These are phyloP conservation scores for Bovichtus variegatus DNA, from an alignment of 2,797 vertebrate species.

Conservation along the genomic window DNA sequence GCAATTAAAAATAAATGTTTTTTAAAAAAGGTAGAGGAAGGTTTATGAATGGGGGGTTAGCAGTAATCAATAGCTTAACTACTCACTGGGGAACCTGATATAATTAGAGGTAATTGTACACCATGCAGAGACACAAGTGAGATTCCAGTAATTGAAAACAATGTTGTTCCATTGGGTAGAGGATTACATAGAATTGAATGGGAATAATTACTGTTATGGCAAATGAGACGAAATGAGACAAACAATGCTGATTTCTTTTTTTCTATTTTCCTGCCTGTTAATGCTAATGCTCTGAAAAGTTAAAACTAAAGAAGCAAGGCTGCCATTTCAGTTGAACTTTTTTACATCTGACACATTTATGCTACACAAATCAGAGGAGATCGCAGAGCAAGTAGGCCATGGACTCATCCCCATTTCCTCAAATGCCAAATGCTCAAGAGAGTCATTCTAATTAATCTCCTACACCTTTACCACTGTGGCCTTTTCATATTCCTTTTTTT, in stretches of 20 bases:
- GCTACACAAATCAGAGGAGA: constrained; percentile 33
- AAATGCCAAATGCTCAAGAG: constrained; percentile 62
- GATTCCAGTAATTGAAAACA: constrained; percentile 55
- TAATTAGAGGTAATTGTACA: constrained; percentile 52
- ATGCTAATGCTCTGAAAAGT: neutral
- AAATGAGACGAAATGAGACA: constrained; percentile 48
- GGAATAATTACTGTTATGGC: constrained; percentile 24
- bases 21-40: neutral
- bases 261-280: neutral
- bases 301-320: neutral
- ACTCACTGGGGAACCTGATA: constrained; percentile 31
- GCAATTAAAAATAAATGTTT: constrained; percentile 14
- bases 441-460: constrained; percentile 63
- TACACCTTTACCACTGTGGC: constrained; percentile 52
- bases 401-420: constrained; percentile 33
- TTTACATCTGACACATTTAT: constrained; percentile 32
- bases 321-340: constrained; percentile 8
- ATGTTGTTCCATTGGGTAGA: constrained; percentile 27
- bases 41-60: constrained; percentile 32
- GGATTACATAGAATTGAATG: constrained; percentile 49
- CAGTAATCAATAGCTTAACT: constrained; percentile 54
- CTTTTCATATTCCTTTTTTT: constrained; percentile 41
- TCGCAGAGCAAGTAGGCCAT: constrained; percentile 38
- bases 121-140: constrained; percentile 24
- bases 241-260: neutral